Base-by-base conservation (phyloP, 1,140 invertebrate genomes). In the Trypoxylus dichotomus region DNA sequence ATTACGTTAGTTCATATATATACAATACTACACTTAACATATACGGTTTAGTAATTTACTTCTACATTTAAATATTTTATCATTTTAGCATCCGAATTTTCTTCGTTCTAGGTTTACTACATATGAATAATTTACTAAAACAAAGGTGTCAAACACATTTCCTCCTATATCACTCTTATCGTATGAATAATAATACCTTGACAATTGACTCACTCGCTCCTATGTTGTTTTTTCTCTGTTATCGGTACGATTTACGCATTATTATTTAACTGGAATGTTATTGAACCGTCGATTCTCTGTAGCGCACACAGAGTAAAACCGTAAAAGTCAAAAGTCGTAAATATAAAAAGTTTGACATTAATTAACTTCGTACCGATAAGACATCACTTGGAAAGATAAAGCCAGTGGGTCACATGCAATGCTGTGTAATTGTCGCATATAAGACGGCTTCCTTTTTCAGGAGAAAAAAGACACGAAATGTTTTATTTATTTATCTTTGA, bases 301-400 rank as follows among this genome's bases (percentile, higher is more conserved):
- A 54, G 19, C 47, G 19, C 15, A 54, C n/a, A 19, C 47, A 54
- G 47, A 19, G 47, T 19, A 19, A 54, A 54, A 54, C 47, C 47
- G 47, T 54, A 54, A 54, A 54, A 54, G 47, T 54, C 47, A 54
- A 54, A 54, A 19, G 47, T 54, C 47, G 47, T 54, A 54, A 54
- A 54, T 54, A 54, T 54, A 54, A 54, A 54, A 54, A 54, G 47
- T 54, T 54, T 54, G 47, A 54, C 47, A 54, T 54, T 54, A 54
- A 54, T 54, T 54, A 54, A 54, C 47, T 54, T 19, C 47, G 47
- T 54, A 54, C 47, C 15, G 47, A 54, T 54, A 54, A 54, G 47
- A 19, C 47, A 19, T 15, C 47, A 54, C 47, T 54, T 54, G 47
- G 47, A 54, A 54, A 54, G 47, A 54, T 54, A 54, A 54, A 54